Conservation (phyloP, 2,888 invertebrate species). For the Thereva nobilitata region DNA sequence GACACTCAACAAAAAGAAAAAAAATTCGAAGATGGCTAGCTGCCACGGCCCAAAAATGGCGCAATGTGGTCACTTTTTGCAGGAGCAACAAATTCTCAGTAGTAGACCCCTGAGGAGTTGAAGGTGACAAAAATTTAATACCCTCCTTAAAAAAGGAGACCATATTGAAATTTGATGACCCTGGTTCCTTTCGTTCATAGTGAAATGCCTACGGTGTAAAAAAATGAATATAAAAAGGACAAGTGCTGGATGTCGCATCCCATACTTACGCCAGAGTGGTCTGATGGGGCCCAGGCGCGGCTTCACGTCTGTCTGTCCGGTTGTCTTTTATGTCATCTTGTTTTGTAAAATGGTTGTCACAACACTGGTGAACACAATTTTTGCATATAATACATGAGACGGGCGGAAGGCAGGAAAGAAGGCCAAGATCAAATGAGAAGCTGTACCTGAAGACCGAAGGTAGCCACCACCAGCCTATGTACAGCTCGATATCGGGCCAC, state of each 20-base stretch:
- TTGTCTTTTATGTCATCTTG: conserved; percentile 44
- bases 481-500: conserved; percentile 37
- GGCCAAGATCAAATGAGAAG: conserved; percentile 36
- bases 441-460: conserved; percentile 28
- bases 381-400: conserved; percentile 41
- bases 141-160: conserved; percentile 36
- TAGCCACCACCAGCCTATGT: conserved; percentile 33
- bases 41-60: conserved; percentile 26
- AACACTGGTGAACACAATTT: conserved; percentile 43
- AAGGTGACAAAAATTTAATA: conserved; percentile 40
- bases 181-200: too few relatives aligned
- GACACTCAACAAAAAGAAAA: conserved; percentile 10
- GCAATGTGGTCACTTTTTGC: conserved; percentile 20
- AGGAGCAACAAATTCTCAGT: conserved; percentile 26
- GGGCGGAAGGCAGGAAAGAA: conserved; percentile 35
- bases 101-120: conserved; percentile 32
- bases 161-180: conserved; percentile 39
- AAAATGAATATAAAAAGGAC: conserved; percentile 24
- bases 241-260: conserved; percentile 21
- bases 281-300: conserved; percentile 33
- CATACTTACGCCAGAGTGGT: conserved; percentile 32
- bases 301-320: conserved; percentile 35
- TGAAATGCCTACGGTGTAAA: not conserved
- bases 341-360: conserved; percentile 47
- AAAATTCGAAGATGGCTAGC: conserved; percentile 29